phyloP scores from a whole-genome alignment of 2,888 invertebrate genomes.

The Steromphala cineraria region DNA sequence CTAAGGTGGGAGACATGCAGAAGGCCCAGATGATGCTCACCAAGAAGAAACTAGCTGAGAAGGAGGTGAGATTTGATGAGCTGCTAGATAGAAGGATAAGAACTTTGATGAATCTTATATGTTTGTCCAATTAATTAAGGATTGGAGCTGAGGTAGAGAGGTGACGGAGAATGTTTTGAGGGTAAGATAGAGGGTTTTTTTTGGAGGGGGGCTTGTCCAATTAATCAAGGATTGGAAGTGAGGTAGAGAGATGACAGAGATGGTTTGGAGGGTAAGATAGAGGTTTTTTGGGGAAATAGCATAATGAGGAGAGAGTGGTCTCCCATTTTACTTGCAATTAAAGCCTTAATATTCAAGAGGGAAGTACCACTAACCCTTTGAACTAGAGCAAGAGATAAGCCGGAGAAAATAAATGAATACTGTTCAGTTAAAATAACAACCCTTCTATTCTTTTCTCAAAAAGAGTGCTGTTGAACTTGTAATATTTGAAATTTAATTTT shows the following conservation, averaged over 20 bases:
- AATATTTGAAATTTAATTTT: not conserved
- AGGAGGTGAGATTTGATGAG: conserved; percentile 60
- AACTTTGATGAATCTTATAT: not conserved
- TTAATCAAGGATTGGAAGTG: not conserved
- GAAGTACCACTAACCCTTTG: too few species aligned
- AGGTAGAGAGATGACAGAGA: not conserved
- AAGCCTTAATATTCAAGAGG: too few species aligned
- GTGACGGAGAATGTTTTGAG: not conserved
- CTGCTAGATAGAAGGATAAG: not conserved
- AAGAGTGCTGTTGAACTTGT: too few species aligned
- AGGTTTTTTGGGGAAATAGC: not conserved
- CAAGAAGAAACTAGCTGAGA: conserved; percentile 73
- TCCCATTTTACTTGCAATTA: too few species aligned
- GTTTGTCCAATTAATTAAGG: not conserved
- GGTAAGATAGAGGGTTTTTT: too few species aligned
- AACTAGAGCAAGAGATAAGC: too few species aligned
- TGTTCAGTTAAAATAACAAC: too few species aligned
- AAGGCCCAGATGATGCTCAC: conserved; percentile 70
- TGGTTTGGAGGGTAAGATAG: not conserved
- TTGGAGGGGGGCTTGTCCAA: too few species aligned
- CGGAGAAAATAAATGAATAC: too few species aligned
- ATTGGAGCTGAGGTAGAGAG: not conserved
- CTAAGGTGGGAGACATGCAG: conserved; percentile 68
- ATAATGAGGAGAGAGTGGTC: not conserved
- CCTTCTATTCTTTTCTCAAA: too few species aligned